A percentile compares a stretch with the other conserved stretches of the same genome.
Evolutionary conservation across 2,797 vertebrate genomes (phyloP).

Genomic region (Cheirogaleus major): DNA sequence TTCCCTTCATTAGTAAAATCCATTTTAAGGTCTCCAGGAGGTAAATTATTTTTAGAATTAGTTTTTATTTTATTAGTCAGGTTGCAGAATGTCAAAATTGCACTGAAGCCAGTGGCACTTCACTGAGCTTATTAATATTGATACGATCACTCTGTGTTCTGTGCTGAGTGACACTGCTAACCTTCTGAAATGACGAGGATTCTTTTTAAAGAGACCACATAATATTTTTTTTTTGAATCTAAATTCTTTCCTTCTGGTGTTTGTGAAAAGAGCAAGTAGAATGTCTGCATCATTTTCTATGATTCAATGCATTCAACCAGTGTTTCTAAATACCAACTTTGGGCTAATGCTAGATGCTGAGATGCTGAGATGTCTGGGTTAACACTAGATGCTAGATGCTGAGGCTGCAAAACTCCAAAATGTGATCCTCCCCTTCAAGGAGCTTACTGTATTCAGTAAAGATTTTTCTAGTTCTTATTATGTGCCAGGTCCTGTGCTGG

Average conservation of each 20-base stretch:
- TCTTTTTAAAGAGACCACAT: conserved; percentile 74
- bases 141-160: conserved; percentile 76
- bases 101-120: conserved; percentile 74
- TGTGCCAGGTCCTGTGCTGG: background rate
- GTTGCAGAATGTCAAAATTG: conserved; percentile 79
- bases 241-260: background rate
- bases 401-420: background rate
- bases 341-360: background rate
- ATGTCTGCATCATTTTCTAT: background rate
- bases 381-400: background rate
- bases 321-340: background rate
- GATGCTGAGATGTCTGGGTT: background rate
- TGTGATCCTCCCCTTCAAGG: background rate
- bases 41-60: conserved; percentile 87
- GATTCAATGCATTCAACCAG: background rate
- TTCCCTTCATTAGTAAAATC: conserved; percentile 79
- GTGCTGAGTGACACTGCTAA: conserved; percentile 76
- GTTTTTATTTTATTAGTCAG: conserved; percentile 84
- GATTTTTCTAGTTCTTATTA: background rate
- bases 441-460: background rate
- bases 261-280: conserved; percentile 43
- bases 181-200: conserved; percentile 72
- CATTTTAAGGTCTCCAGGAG: conserved; percentile 84
- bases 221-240: conserved; percentile 47
- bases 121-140: conserved; percentile 83